These are phyloP conservation scores for Habroteleia sp. DNA, from an alignment of 2,888 invertebrate species.

Conservation along the genomic window DNA sequence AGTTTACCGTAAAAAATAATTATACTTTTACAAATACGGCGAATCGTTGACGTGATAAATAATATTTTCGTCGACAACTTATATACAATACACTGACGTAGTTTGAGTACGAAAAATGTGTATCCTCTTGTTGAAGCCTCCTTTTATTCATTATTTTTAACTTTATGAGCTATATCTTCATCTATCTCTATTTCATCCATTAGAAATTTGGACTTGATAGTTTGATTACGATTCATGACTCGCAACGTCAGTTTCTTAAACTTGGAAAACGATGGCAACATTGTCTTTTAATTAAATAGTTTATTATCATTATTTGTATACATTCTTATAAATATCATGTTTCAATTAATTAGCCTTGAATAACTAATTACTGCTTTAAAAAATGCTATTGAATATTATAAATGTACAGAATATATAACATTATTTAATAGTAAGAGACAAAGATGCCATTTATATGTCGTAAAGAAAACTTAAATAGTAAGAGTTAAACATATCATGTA, in stretches of 20 bases:
- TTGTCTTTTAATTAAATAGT: too few species aligned
- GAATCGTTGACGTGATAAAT: conserved; percentile 36
- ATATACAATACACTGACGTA: conserved; percentile 35
- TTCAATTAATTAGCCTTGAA: too few species aligned
- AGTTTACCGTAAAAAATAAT: conserved; percentile 46
- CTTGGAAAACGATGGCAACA: too few species aligned
- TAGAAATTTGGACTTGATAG: conserved; percentile 1
- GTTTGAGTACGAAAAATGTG: conserved; percentile 16
- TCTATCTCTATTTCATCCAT: conserved; percentile 5
- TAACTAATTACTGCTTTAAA: too few species aligned
- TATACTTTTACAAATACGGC: conserved; percentile 31
- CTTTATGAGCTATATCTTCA: not conserved
- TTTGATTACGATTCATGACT: conserved; percentile 4
- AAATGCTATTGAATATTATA: too few species aligned
- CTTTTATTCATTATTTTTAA: conserved; percentile 1
- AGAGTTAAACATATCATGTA: not conserved
- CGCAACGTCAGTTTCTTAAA: conserved; percentile 20
- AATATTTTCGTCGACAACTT: conserved; percentile 37
- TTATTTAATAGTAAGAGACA: too few species aligned
- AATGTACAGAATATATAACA: too few species aligned
- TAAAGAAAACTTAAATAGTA: too few species aligned
- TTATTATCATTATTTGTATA: too few species aligned
- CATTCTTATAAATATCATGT: too few species aligned
- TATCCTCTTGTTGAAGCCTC: conserved; percentile 20
- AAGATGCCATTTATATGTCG: too few species aligned